Conservation (phyloP, 2,888 invertebrate species). For the Byasa hedistus region DNA sequence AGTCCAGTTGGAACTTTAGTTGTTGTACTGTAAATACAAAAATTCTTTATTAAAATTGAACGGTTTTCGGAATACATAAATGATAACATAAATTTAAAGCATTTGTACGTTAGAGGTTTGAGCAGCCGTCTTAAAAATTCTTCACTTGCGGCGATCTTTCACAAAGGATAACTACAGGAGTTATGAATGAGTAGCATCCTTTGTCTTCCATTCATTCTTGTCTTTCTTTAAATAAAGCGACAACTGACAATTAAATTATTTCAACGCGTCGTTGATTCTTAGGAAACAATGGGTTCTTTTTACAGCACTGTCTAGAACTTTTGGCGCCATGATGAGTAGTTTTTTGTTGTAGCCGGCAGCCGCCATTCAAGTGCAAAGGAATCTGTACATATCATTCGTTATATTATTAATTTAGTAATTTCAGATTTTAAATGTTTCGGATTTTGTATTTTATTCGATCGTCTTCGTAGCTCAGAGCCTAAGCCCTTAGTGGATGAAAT, state of each 20-base stretch:
- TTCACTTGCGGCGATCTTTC: slow-evolving; percentile 36
- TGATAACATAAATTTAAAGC: too few species aligned
- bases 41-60: too few species aligned
- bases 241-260: slow-evolving; percentile 37
- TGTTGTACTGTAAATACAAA: too few species aligned
- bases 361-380: slow-evolving; percentile 4
- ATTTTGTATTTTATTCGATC: too few species aligned
- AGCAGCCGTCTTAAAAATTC: slow-evolving; percentile 34
- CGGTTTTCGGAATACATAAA: too few species aligned
- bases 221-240: slow-evolving; percentile 34
- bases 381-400: background rate
- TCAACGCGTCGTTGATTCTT: slow-evolving; percentile 28
- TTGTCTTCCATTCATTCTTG: slow-evolving; percentile 41
- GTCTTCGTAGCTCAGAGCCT: too few species aligned
- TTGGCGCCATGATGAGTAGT: slow-evolving; percentile 28
- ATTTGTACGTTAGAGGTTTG: background rate
- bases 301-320: slow-evolving; percentile 28
- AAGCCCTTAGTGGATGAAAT: too few species aligned
- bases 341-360: slow-evolving; percentile 7
- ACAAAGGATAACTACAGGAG: slow-evolving; percentile 41
- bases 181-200: slow-evolving; percentile 41
- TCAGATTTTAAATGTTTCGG: background rate
- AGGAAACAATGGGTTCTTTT: slow-evolving; percentile 28
- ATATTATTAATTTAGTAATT: background rate
- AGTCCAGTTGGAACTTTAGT: too few species aligned